Conservation (phyloP, 2,113 vertebrate species). For the Mixornis gularis region DNA sequence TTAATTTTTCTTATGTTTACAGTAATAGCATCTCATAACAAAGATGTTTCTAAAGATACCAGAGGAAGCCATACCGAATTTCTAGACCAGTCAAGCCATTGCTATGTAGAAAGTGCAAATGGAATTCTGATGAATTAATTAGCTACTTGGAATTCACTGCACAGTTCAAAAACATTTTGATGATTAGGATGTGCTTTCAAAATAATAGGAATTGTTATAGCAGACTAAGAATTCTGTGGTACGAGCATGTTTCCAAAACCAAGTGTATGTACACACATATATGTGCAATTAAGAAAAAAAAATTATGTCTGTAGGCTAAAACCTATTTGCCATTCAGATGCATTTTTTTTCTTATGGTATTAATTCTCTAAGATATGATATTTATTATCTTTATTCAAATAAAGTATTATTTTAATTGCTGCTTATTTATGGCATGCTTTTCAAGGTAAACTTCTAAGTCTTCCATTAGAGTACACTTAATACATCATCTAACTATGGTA, state of each 20-base stretch:
- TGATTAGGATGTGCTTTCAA: neutral
- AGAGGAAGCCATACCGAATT: neutral
- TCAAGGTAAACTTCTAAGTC: neutral
- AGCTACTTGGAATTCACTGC: neutral
- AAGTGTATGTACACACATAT: neutral
- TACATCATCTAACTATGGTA: neutral
- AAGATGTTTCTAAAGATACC: neutral
- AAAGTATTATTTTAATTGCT: conserved; percentile 7
- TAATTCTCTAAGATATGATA: neutral
- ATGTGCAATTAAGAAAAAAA: neutral
- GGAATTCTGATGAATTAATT: neutral
- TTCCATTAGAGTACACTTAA: neutral
- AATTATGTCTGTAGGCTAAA: neutral
- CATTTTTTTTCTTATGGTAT: neutral
- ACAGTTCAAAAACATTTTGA: neutral
- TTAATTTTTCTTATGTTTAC: neutral
- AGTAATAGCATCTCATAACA: neutral
- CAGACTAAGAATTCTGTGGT: neutral
- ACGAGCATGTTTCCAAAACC: neutral
- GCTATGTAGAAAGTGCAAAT: neutral
- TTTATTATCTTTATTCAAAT: neutral
- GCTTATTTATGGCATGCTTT: conserved; percentile 1
- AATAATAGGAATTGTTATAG: neutral
- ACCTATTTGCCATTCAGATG: neutral
- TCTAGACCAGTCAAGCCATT: neutral